phyloP scores from a whole-genome alignment of 2,888 invertebrate genomes.

The Julus scandinavius region DNA sequence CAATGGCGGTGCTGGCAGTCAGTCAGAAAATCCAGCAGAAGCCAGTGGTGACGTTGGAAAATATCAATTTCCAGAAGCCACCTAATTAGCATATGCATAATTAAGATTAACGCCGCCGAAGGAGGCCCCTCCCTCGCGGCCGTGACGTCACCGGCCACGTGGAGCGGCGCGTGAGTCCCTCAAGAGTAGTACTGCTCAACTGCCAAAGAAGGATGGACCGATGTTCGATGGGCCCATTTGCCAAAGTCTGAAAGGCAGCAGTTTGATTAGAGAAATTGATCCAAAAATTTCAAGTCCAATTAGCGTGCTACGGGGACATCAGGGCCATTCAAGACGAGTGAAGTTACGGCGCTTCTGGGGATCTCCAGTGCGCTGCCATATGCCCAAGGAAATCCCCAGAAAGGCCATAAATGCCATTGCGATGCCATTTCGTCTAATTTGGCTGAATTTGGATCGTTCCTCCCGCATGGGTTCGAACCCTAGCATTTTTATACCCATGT shows the following conservation, averaged over 20 bases:
- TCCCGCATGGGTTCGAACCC: not conserved
- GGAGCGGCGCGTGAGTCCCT: not conserved
- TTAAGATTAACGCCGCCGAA: constrained; percentile 24
- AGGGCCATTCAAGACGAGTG: no score
- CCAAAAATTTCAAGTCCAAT: constrained; percentile 18
- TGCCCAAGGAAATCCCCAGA: constrained; percentile 15
- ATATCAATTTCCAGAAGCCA: constrained; percentile 44
- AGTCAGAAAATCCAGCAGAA: not conserved
- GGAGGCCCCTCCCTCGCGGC: not conserved
- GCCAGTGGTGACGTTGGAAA: constrained; percentile 28
- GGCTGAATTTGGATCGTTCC: not conserved
- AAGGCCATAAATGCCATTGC: constrained; percentile 25
- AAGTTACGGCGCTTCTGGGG: not conserved
- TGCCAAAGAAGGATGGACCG: constrained; percentile 3
- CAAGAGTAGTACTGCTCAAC: not conserved
- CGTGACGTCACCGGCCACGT: constrained; percentile 37
- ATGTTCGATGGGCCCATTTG: not conserved
- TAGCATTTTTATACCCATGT: not conserved
- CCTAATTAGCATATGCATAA: constrained; percentile 46
- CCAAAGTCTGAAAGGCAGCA: not conserved
- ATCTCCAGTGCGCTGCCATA: not conserved
- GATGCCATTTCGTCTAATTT: constrained; percentile 9
- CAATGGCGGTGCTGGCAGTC: constrained; percentile 18
- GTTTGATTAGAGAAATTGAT: constrained; percentile 33
- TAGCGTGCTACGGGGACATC: constrained; percentile 12